Evolutionary conservation across 92 coral and sea anemone species (phyloP), one percentile per base, ranked within the genome.

Genomic region (Phenganax marumi): DNA sequence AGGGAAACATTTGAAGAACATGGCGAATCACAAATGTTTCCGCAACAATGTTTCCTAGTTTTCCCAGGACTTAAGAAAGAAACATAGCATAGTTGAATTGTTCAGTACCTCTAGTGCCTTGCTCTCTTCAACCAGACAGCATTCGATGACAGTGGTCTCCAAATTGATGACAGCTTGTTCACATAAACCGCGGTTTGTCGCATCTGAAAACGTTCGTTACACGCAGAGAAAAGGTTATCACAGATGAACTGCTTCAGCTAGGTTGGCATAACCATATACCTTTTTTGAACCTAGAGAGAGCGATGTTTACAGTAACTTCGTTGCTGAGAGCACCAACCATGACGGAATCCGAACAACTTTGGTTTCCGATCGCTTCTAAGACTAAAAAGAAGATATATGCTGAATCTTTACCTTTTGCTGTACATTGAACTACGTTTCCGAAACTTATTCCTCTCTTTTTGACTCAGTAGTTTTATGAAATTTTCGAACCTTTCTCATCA

Each of bases 121-220:
- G 68, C 91, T 82, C 70, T 92, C 91, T 25, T 81, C 89, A 50
- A 76, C 81, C 11, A 88, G 82, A 80, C 98, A 95, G 65, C 97
- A 95, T 46, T 92, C 89, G 22, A 95, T 87, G 46, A 92, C 79
- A 17, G 91, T 83, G 43, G 96, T 89, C 87, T 92, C 97, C 56
- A 92, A 46, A 8, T 93, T 89, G 7, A 77, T 82, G 2, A 90
- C 87, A 14, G 97, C 97, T 77, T 92, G 91, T 70, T 89, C 87
- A 80, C 98, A 95, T 52, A 90, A 88, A 7, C 65, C 80, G 11
- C 54, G 79, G 68, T 87, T 86, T 51, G 55, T 68, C 1, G 79
- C 78, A 71, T 86, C 97, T 93, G 82, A 1, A 81, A 58, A 26
- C 19, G 23, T 26, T 24, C 54, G 47, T 13, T 3, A 46, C 26